Evolutionary conservation across 64 coral and sea anemone genomes (phyloP).

Genomic region (Stylophora pistillata): DNA sequence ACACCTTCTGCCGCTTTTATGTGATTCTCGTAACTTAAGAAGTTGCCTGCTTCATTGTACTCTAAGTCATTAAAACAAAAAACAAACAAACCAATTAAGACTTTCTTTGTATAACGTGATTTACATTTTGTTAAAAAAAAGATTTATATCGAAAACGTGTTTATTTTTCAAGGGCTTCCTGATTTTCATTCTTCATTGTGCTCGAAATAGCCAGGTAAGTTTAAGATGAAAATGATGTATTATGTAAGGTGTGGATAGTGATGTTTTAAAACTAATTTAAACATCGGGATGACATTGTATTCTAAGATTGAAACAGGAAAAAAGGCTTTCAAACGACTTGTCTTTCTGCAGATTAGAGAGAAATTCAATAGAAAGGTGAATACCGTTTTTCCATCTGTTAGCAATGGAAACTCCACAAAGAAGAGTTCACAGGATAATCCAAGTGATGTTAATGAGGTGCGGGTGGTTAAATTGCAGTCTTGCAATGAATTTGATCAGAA

Average conservation of each 20-base stretch:
- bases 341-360: slow-evolving; percentile 4
- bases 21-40: too few species aligned
- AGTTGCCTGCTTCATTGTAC: too few species aligned
- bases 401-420: background rate
- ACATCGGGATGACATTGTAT: too few species aligned
- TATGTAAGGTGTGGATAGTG: background rate
- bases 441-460: background rate
- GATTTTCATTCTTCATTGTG: background rate
- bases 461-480: background rate
- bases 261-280: background rate
- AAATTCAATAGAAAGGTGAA: background rate
- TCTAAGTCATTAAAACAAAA: too few species aligned
- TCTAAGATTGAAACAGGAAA: background rate
- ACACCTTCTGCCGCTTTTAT: too few species aligned
- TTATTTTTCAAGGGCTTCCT: background rate
- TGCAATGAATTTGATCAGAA: background rate
- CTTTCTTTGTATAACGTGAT: too few species aligned
- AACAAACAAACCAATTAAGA: too few species aligned
- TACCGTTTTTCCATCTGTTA: background rate
- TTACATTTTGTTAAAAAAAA: too few species aligned
- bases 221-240: background rate
- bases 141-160: too few species aligned
- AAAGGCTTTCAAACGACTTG: background rate
- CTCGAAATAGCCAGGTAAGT: background rate
- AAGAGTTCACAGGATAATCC: background rate